Base-by-base conservation (phyloP, 2,797 vertebrate species). In the Muraenolepis orangiensis region DNA sequence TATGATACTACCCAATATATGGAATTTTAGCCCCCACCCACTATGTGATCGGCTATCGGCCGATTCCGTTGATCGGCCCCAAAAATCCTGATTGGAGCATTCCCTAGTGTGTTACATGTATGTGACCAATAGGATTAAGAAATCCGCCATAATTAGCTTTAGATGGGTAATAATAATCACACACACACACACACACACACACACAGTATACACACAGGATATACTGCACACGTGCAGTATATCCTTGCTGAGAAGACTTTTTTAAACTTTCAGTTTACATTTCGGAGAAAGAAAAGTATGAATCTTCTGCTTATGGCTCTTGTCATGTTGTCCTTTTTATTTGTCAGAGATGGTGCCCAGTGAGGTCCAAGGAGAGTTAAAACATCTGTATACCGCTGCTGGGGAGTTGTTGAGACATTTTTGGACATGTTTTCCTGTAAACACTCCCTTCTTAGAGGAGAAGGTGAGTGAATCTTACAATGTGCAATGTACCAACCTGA, bases 391-490 rank as follows among this genome's bases (percentile, higher is more conserved):
- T 20, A 94, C 95, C 75, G 97, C 98, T 83, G 94, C 92, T 73
- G 98, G 96, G 72, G 98, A 99, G 78, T 90, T 99, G 82, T 87
- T 99, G 13, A 94, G 97, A 87, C 98, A 99, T 86, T 99, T 98
- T 90, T 99, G 98, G 98, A 95, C 97, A 84, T 99, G 98, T 90
- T 99, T 99, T 88, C 98, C 98, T 46, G 96, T 98, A 74, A 99
- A 96, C 86, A 95, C 96, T 0, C 95, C 95, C 74, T 99, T 99
- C 94, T 91, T 99, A 87, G 98, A 99, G 89, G 98, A 99, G 82
- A 99, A 99, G 96, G 98, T 99, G 70, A 86, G n/a, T 18, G 30
- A 67, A 14, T 16, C 14, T 30, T 29, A 67, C 66, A 67, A 29
- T n/a, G n/a, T n/a, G 26, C 29, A 29, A 5, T 30, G 12, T 14